Conservation (phyloP, 2,113 vertebrate genomes). For the Phoenicopterus ruber region DNA sequence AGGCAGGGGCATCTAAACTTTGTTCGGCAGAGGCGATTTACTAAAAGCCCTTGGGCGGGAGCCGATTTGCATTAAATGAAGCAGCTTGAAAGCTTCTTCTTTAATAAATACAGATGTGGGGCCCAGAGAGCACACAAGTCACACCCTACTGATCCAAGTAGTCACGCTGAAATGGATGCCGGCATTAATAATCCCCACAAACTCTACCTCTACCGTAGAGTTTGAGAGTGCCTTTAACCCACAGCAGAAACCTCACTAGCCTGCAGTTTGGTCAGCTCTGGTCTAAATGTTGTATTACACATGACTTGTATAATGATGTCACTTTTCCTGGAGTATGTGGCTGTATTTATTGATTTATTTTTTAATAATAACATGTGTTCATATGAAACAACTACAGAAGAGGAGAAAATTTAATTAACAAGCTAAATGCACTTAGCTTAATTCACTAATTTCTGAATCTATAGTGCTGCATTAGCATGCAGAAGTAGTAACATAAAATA, state of each 20-base stretch:
- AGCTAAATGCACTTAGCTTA: neutral
- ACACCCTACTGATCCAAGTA: neutral
- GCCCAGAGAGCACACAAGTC: neutral
- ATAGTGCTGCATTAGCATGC: neutral
- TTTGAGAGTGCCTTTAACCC: neutral
- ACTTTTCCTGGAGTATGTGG: neutral
- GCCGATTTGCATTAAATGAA: slow-evolving; percentile 29
- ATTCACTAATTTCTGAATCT: neutral
- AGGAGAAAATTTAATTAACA: neutral
- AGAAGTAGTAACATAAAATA: neutral
- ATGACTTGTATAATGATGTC: neutral
- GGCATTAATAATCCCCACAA: neutral
- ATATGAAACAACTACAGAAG: neutral
- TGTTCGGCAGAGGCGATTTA: neutral
- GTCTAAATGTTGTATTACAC: neutral
- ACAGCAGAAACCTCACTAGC: neutral
- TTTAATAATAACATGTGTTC: neutral
- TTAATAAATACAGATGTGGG: slow-evolving; percentile 1
- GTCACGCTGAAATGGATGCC: neutral
- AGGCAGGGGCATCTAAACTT: neutral
- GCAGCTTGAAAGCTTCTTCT: neutral
- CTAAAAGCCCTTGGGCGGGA: neutral
- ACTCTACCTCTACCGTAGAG: neutral
- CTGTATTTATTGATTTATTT: neutral
- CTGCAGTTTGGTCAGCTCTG: neutral